A percentile compares a stretch with the other conserved stretches of the same genome.
Conservation (phyloP, 1,140 invertebrate species). For the Macrobrachium rosenbergii region DNA sequence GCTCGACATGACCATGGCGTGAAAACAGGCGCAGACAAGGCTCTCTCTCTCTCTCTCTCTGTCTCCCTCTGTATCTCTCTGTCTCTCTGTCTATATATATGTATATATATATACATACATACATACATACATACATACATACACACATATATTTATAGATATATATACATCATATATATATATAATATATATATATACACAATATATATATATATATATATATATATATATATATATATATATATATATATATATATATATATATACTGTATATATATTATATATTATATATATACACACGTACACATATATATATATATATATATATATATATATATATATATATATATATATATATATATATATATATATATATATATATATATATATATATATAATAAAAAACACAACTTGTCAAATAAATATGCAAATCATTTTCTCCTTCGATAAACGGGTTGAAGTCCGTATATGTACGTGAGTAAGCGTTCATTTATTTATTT, state of each 20-base stretch:
- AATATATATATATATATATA: neutral
- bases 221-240: neutral
- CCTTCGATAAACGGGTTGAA: too few relatives aligned
- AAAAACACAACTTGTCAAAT: too few relatives aligned
- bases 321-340: conserved; percentile 16
- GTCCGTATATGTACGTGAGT: neutral
- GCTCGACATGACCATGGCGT: too few relatives aligned
- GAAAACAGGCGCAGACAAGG: too few relatives aligned
- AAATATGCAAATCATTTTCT: too few relatives aligned
- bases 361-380: conserved; percentile 22
- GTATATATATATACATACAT: neutral
- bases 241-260: neutral
- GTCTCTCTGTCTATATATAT: too few relatives aligned
- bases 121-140: neutral
- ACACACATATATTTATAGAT: neutral
- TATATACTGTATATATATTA: neutral
- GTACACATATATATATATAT: neutral
- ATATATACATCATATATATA: neutral
- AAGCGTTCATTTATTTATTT: too few relatives aligned
- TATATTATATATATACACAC: too few relatives aligned
- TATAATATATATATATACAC: neutral
- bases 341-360: conserved; percentile 7
- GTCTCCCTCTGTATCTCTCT: too few relatives aligned
- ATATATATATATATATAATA: conserved; percentile 18
- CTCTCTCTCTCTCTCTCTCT: too few relatives aligned